Evolutionary conservation across 1,140 invertebrate genomes (phyloP).

Genomic region (Drosophila grimshawi): DNA sequence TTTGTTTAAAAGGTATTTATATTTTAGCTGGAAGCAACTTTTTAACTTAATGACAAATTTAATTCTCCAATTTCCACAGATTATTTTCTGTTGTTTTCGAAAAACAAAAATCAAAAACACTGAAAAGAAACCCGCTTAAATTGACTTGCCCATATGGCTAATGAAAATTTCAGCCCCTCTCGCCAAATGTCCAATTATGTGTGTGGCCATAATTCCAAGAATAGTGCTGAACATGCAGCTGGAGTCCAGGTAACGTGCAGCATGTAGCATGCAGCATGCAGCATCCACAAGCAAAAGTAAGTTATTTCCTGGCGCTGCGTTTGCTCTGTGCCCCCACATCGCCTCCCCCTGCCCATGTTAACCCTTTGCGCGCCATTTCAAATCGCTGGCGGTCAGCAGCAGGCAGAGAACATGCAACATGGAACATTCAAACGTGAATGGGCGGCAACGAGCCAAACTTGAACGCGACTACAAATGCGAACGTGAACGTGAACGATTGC

Average conservation of each 20-base stretch:
- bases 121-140: background rate
- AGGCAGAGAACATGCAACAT: constrained; percentile 37
- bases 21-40: no score
- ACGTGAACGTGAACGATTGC: constrained; percentile 28
- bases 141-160: constrained; percentile 1
- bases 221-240: constrained; percentile 15
- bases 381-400: constrained; percentile 63
- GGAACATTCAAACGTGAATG: constrained; percentile 68
- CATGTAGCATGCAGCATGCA: background rate
- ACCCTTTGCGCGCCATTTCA: constrained; percentile 39
- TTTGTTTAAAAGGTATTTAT: no score
- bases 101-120: background rate
- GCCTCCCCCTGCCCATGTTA: background rate
- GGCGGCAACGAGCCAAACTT: constrained; percentile 53
- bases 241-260: constrained; percentile 1
- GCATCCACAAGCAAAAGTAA: constrained; percentile 65
- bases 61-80: background rate
- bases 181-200: constrained; percentile 20
- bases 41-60: background rate
- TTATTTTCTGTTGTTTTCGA: no score
- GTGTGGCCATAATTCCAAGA: constrained; percentile 32
- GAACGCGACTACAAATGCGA: constrained; percentile 13
- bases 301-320: constrained; percentile 78
- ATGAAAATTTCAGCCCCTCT: constrained; percentile 1
- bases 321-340: background rate